phyloP scores from a whole-genome alignment of 2,113 vertebrate species.

The Vulpes ferrilata region DNA sequence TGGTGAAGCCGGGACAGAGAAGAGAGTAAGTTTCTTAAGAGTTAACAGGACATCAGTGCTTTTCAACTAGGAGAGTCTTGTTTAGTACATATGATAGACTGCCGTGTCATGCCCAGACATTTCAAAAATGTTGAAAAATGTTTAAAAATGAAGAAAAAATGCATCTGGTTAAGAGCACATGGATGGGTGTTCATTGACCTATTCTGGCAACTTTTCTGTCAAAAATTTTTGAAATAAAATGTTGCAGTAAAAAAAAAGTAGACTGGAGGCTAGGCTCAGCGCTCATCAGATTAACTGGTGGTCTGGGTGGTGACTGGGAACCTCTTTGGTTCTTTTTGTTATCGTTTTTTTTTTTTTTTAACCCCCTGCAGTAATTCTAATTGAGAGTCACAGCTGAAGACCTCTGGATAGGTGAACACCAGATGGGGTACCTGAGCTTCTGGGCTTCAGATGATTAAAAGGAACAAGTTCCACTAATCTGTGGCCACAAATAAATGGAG shows the following conservation, averaged over 20 bases:
- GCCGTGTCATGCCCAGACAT: background rate
- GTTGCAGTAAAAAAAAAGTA: background rate
- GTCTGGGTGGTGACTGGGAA: background rate
- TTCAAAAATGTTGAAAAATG: background rate
- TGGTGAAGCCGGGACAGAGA: background rate
- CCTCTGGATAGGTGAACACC: background rate
- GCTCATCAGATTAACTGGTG: background rate
- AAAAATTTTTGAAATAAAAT: background rate
- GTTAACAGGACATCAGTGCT: background rate
- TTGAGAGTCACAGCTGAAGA: background rate
- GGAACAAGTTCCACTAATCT: background rate
- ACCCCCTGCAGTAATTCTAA: background rate
- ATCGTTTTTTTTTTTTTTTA: background rate
- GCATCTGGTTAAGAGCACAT: background rate
- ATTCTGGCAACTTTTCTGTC: background rate
- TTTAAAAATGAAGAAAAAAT: too few species aligned
- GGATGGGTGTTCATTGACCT: background rate
- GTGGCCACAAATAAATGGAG: background rate
- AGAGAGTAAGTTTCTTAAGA: background rate
- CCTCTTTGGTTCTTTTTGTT: background rate
- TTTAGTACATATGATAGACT: background rate
- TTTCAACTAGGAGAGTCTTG: background rate
- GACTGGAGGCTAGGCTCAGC: background rate
- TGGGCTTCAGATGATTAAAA: background rate
- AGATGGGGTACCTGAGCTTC: background rate